Evolutionary conservation across 2,797 vertebrate species (phyloP).

Genomic region (Tokudaia muenninki): DNA sequence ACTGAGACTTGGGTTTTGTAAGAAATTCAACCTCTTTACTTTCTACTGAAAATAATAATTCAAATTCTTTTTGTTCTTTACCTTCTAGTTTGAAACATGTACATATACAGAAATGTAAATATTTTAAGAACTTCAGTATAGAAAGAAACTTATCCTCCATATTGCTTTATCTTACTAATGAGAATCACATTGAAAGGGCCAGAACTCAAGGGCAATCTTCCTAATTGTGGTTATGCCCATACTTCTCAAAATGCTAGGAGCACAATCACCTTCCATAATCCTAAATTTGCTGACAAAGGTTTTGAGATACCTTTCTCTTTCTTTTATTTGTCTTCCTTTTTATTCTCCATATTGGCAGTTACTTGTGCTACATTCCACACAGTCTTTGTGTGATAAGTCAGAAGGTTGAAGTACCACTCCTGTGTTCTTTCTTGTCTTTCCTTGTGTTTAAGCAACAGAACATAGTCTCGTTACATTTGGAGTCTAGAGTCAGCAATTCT

Average conservation of each 20-base stretch:
- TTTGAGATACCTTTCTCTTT: conserved; percentile 3
- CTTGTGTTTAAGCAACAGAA: not conserved
- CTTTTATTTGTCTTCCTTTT: conserved; percentile 7
- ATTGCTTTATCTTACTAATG: not conserved
- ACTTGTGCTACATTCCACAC: not conserved
- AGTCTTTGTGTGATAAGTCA: conserved; percentile 1
- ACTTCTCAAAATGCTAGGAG: not conserved
- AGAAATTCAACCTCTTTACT: not conserved
- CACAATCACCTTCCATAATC: not conserved
- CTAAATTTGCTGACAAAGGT: not conserved
- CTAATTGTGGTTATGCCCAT: not conserved
- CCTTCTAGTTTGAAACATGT: not conserved
- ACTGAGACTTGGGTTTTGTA: not conserved
- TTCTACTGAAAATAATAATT: not conserved
- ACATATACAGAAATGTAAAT: not conserved
- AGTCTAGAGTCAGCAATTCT: conserved; percentile 4
- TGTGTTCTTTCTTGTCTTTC: not conserved
- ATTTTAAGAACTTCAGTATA: not conserved
- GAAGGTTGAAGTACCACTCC: not conserved
- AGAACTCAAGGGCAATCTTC: not conserved
- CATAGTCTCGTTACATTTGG: not conserved
- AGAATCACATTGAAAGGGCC: not conserved
- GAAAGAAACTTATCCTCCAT: not conserved
- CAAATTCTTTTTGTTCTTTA: not conserved
- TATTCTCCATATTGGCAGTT: not conserved